Base-by-base conservation (phyloP, 2,113 vertebrate genomes). In the Spea multiplicata region DNA sequence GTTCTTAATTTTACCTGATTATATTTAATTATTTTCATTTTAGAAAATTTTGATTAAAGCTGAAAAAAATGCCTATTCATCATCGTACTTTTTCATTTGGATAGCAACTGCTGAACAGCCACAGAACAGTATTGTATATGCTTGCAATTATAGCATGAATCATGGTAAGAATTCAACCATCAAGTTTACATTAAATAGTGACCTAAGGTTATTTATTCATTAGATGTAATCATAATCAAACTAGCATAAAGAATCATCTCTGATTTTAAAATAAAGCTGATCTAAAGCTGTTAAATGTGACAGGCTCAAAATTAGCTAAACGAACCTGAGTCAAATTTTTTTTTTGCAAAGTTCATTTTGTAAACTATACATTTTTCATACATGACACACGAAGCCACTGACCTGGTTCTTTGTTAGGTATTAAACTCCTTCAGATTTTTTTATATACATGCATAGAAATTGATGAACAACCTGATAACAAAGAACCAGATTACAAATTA, bases 171-270 rank as follows among this genome's bases (percentile, higher is more conserved):
- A 79, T 52, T 79, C 70, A 79, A 79, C 77, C 77, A 79, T 79
- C 77, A 79, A 79, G 77, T 79, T 79, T 79, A 79, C 77, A 66
- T 79, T 79, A 78, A 73, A 48, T 57, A 61, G 64, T 79, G 77
- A 79, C 77, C 59, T 50, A 67, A 59, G 77, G 64, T 73, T 79
- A 73, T 67, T 71, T 66, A 71, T 59, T 49, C 49, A 78, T 78
- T 76, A 66, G 74, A 64, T 73, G 70, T 45, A 79, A 79, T 79
- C 77, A 79, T 46, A 79, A 66, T 65, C 76, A 72, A 50, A 73
- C 73, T 66, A 72, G 71, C 76, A 73, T 71, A 66, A 30, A 14
- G 61, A 73, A 66, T 73, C 73, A 64, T 73, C 61, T 55, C 69
- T 71, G 69, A 71, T 72, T 78, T 72, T 72, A 78, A 71, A 71